Evolutionary conservation across 2,113 vertebrate genomes (phyloP), one percentile per base, ranked within the genome.

Genomic region (Anguilla rostrata): DNA sequence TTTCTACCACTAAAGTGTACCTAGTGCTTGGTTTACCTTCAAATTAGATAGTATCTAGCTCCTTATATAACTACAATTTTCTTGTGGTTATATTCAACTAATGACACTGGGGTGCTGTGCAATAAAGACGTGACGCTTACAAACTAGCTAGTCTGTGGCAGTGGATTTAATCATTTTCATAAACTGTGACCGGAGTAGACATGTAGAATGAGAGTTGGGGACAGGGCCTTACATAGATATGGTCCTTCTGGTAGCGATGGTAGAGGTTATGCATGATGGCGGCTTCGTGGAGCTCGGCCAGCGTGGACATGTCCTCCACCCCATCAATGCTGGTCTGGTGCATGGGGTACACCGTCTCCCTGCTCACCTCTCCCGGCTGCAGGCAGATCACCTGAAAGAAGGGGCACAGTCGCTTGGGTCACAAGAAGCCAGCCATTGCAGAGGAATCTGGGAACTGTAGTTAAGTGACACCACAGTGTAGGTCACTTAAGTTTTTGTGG

Each of bases 181-280:
- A 66, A 66, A 7, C 22, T 22, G 60, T 22, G 18, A 66, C 60
- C 5, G 20, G 2, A 11, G 9, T 8, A 22, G 60, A 22, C 60
- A 22, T 26, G 18, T 53, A 53, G 49, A 53, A 53, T 53, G 60
- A 26, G 60, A 66, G 57, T 60, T 60, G 15, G 11, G 43, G 57
- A 66, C 22, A 0, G 1, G 1, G 5, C 18, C 94, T 94, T 92
- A 98, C 97, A 57, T 98, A 98, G 92, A 98, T 98, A 92, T 93
- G 92, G 89, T 97, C 95, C 90, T 94, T 94, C 12, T 95, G 93
- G 92, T 98, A 97, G 87, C 97, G 97, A 87, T 96, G 95, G 86
- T 94, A 94, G 75, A 98, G 95, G 93, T 98, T 98, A 89, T 97
- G 95, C 95, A 98, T 95, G 92, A 98, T 98, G 94, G 97, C 95